Conservation (phyloP, 2,797 vertebrate genomes). For the Selene dorsalis region DNA sequence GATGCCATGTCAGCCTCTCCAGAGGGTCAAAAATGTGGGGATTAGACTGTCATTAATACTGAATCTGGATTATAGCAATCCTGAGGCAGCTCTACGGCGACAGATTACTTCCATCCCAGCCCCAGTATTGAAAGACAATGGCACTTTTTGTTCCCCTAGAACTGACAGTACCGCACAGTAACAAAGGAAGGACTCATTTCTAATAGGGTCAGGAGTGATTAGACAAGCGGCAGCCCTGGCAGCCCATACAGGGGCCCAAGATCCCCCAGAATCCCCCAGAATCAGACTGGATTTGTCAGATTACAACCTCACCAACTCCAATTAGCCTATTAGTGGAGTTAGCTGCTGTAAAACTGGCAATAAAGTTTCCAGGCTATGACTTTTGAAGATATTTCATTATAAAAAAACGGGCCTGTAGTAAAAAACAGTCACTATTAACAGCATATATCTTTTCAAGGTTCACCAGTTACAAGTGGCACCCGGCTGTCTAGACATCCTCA, state of each 20-base stretch:
- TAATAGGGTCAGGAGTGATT: constrained; percentile 81
- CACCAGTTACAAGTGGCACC: constrained; percentile 20
- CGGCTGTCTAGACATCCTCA: constrained; percentile 51
- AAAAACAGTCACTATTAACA: constrained; percentile 18
- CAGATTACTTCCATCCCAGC: constrained; percentile 78
- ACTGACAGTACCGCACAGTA: constrained; percentile 72
- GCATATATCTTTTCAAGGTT: background rate
- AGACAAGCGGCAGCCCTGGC: constrained; percentile 64
- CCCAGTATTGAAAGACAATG: constrained; percentile 79
- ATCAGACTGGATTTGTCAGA: constrained; percentile 73
- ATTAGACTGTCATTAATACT: constrained; percentile 82
- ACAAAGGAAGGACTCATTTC: constrained; percentile 81
- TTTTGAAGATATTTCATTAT: constrained; percentile 29
- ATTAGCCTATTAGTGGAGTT: constrained; percentile 57
- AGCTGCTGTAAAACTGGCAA: constrained; percentile 20
- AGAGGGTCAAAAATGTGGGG: constrained; percentile 69
- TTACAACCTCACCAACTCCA: constrained; percentile 69
- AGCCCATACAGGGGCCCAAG: constrained; percentile 54
- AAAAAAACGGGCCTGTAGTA: background rate
- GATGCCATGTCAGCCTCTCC: constrained; percentile 62
- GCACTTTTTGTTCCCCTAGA: constrained; percentile 79
- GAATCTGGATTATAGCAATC: constrained; percentile 85
- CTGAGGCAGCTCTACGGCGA: constrained; percentile 68
- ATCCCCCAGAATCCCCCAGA: constrained; percentile 62
- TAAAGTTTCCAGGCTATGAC: background rate